Evolutionary conservation across 2,113 vertebrate species (phyloP).

Genomic region (Indicator maculatus): DNA sequence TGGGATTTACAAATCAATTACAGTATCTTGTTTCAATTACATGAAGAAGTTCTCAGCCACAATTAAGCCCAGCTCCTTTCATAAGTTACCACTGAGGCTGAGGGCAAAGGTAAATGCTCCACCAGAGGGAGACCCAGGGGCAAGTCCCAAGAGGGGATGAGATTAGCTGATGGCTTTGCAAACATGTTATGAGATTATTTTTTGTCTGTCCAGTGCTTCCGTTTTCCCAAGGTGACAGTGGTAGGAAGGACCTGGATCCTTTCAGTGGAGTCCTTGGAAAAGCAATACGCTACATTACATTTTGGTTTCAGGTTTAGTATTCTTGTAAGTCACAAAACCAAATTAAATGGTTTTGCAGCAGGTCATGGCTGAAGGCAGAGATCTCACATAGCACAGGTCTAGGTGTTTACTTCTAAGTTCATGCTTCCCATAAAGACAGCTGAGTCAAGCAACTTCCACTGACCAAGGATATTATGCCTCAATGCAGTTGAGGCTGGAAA

Average conservation of each 20-base stretch:
- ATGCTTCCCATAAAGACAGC: not conserved
- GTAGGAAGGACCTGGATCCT: not conserved
- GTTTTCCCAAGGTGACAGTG: not conserved
- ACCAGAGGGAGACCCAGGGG: not conserved
- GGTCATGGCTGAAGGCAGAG: not conserved
- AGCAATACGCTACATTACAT: not conserved
- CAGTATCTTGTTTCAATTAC: not conserved
- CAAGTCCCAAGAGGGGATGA: not conserved
- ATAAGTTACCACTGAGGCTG: not conserved
- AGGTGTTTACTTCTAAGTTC: not conserved
- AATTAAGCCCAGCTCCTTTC: not conserved
- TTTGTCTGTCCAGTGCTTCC: not conserved
- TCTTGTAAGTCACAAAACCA: not conserved
- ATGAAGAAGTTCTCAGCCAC: not conserved
- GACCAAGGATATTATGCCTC: not conserved
- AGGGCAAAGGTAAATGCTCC: not conserved
- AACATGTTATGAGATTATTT: not conserved
- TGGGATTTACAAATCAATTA: conserved; percentile 3
- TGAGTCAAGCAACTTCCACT: not conserved
- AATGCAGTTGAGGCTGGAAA: not conserved
- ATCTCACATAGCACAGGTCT: not conserved
- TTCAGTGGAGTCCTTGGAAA: not conserved
- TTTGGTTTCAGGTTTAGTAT: not conserved
- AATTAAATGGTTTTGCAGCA: not conserved
- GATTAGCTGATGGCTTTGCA: not conserved